Evolutionary conservation across 2,888 invertebrate genomes (phyloP).

Genomic region (Leistus spinibarbis): DNA sequence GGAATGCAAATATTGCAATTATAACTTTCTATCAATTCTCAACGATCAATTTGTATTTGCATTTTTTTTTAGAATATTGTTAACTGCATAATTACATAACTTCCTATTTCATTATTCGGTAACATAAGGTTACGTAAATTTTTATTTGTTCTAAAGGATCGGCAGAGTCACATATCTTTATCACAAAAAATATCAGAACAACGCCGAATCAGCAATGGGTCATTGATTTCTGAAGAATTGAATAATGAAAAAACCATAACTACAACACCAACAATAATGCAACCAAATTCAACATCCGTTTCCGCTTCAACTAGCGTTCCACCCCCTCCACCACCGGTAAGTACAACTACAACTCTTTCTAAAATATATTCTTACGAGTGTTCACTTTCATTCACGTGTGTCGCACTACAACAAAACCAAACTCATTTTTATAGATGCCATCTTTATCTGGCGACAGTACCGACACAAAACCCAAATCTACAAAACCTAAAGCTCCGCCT

Average conservation of each 20-base stretch:
- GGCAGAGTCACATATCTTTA: slow-evolving; percentile 13
- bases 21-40: neutral
- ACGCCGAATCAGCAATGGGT: slow-evolving; percentile 27
- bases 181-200: slow-evolving; percentile 8
- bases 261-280: slow-evolving; percentile 37
- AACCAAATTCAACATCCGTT: slow-evolving; percentile 37
- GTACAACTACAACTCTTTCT: slow-evolving; percentile 42
- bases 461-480: slow-evolving; percentile 44
- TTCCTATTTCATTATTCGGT: neutral
- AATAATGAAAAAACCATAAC: slow-evolving; percentile 42
- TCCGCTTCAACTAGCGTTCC: slow-evolving; percentile 50
- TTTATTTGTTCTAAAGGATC: slow-evolving; percentile 10
- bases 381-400: slow-evolving; percentile 14
- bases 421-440: slow-evolving; percentile 36
- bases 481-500: slow-evolving; percentile 48
- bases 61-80: neutral
- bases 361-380: neutral
- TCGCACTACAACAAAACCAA: slow-evolving; percentile 22
- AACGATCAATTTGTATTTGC: neutral
- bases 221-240: slow-evolving; percentile 51
- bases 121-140: neutral
- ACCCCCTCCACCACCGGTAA: slow-evolving; percentile 69
- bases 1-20: neutral
- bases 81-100: neutral
- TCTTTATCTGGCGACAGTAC: slow-evolving; percentile 6